Percentiles rank a stretch among this genome's conserved stretches.
These are phyloP conservation scores for Mercenaria mercenaria DNA, from an alignment of 1,140 invertebrate species.

Conservation along the genomic window DNA sequence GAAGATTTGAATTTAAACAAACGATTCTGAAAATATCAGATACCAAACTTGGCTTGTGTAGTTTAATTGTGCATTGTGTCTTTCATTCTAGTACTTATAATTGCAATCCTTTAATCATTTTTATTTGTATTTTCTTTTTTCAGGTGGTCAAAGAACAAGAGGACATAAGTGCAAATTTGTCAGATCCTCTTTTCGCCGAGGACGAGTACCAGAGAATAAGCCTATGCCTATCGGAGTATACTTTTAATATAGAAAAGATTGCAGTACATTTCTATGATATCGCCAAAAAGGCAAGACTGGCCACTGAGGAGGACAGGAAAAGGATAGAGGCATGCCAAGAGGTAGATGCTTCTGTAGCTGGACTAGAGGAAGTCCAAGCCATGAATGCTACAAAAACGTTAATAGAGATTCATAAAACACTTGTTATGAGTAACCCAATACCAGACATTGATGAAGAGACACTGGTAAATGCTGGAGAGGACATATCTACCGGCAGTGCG, in stretches of 20 bases:
- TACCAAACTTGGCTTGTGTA: too few relatives aligned
- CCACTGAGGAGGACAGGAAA: background rate
- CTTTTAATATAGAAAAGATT: constrained; percentile 4
- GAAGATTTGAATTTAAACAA: too few relatives aligned
- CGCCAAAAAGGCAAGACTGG: background rate
- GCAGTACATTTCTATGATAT: constrained; percentile 2
- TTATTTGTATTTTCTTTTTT: too few relatives aligned
- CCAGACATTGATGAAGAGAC: background rate
- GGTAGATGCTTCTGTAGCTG: background rate
- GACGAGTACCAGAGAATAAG: constrained; percentile 30
- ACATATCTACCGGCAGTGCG: background rate
- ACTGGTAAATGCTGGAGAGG: background rate
- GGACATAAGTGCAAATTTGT: constrained; percentile 13
- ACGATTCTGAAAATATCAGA: too few relatives aligned
- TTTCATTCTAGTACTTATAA: too few relatives aligned
- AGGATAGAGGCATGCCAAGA: background rate
- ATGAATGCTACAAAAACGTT: constrained; percentile 7
- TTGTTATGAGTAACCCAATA: background rate
- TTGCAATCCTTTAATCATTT: too few relatives aligned
- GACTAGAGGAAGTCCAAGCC: background rate
- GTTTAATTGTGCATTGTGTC: too few relatives aligned
- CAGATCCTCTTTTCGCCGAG: constrained; percentile 31
- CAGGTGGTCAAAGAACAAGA: constrained; percentile 57
- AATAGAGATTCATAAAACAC: constrained; percentile 25
- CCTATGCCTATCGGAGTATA: constrained; percentile 36